Conservation (phyloP, 2,797 vertebrate species). For the Gouania willdenowi region DNA sequence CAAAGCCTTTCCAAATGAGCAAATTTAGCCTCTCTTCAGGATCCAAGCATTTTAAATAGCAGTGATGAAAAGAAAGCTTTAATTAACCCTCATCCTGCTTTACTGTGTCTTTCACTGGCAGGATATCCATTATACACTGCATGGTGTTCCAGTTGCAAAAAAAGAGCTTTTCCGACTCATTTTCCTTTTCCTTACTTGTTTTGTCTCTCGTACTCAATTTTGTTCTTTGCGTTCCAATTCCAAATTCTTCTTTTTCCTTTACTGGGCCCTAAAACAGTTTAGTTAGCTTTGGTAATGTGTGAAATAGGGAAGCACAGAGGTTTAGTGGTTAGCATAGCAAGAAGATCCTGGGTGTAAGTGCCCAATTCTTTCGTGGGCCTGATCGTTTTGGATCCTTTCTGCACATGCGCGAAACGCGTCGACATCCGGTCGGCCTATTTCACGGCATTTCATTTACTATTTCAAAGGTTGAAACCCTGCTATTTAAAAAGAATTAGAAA, state of each 20-base stretch:
- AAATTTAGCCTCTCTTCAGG: constrained; percentile 42
- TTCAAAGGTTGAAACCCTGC: no score
- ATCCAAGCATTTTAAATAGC: constrained; percentile 38
- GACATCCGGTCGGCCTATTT: no score
- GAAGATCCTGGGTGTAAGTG: no score
- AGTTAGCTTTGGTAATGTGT: constrained; percentile 32
- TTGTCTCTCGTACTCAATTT: constrained; percentile 13
- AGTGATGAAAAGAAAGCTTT: constrained; percentile 54
- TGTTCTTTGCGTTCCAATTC: constrained; percentile 7
- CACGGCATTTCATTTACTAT: no score
- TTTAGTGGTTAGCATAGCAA: no score
- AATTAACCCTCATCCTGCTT: constrained; percentile 54
- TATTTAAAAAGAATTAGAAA: no score
- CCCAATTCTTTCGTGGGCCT: no score
- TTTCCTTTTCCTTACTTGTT: constrained; percentile 1
- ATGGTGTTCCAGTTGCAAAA: constrained; percentile 36
- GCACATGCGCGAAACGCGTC: no score
- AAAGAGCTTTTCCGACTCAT: constrained; percentile 32
- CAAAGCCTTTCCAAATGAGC: constrained; percentile 47
- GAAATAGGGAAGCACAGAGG: constrained; percentile 22
- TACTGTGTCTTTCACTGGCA: constrained; percentile 46
- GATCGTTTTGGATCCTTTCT: no score
- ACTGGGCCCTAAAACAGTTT: constrained; percentile 51
- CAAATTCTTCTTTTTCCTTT: no score
- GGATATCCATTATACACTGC: constrained; percentile 51